Percentiles rank a stretch among this genome's conserved stretches.
Conservation (phyloP, 2,797 vertebrate species). For the Chiloscyllium punctatum region DNA sequence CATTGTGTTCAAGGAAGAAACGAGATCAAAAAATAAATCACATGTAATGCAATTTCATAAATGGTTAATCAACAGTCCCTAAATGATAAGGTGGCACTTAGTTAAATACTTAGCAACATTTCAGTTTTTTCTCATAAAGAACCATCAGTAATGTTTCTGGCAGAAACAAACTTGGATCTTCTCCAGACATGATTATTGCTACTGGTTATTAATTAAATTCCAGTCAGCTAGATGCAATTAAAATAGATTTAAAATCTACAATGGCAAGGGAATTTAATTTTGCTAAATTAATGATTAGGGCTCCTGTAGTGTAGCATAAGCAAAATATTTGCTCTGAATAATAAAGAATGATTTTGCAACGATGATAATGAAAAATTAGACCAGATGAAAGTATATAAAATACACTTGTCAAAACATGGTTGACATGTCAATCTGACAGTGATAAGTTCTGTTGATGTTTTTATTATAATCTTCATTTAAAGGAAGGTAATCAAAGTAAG, state of each 20-base stretch:
- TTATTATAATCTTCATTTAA: constrained; percentile 36
- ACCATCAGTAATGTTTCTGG: constrained; percentile 32
- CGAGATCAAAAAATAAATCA: constrained; percentile 37
- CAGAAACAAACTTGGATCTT: constrained; percentile 30
- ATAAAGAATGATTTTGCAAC: constrained; percentile 34
- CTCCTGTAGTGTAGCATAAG: constrained; percentile 36
- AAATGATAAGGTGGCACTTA: constrained; percentile 26
- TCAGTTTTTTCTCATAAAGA: constrained; percentile 21
- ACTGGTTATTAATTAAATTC: constrained; percentile 38
- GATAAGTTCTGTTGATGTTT: constrained; percentile 36
- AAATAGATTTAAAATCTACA: constrained; percentile 38
- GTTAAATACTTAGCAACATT: constrained; percentile 30
- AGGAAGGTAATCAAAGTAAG: constrained; percentile 35
- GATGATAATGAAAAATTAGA: constrained; percentile 36
- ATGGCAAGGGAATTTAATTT: constrained; percentile 38
- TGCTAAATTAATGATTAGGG: constrained; percentile 36
- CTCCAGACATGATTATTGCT: constrained; percentile 37
- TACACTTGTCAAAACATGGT: constrained; percentile 35
- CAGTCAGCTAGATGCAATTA: constrained; percentile 37
- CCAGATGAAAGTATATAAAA: constrained; percentile 34
- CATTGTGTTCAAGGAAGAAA: constrained; percentile 22
- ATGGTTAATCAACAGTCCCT: background rate
- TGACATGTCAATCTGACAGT: constrained; percentile 32
- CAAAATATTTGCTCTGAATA: constrained; percentile 38
- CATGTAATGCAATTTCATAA: background rate